These are phyloP conservation scores for Erebia ligea DNA, from an alignment of 2,888 invertebrate genomes.

Conservation along the genomic window DNA sequence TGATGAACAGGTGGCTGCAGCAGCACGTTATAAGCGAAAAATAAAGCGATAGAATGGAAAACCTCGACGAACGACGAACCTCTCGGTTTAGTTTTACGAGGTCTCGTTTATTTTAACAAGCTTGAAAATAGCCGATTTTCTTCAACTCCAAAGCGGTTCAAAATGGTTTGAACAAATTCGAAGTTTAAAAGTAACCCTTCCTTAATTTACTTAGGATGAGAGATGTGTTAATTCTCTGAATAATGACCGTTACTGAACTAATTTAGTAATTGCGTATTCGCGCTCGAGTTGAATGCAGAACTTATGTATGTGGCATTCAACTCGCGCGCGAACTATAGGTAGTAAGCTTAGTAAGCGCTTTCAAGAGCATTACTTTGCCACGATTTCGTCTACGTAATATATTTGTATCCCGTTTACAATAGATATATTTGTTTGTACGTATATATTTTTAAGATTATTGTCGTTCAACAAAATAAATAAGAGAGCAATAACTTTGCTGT, in stretches of 20 bases:
- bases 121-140: constrained; percentile 37
- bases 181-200: constrained; percentile 33
- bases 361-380: too few species aligned
- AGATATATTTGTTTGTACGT: too few species aligned
- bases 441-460: too few species aligned
- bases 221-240: constrained; percentile 9
- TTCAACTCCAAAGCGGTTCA: constrained; percentile 23
- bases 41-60: constrained; percentile 57
- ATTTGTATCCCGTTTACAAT: too few species aligned
- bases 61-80: constrained; percentile 43
- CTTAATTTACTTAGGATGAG: constrained; percentile 38
- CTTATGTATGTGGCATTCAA: too few species aligned
- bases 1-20: background rate
- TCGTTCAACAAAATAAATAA: background rate
- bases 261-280: too few species aligned
- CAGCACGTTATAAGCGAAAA: constrained; percentile 39
- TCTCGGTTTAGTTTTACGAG: constrained; percentile 49
- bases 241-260: too few species aligned
- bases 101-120: constrained; percentile 57
- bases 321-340: too few species aligned
- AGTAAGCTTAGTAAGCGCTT: too few species aligned
- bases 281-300: too few species aligned
- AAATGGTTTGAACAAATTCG: constrained; percentile 14
- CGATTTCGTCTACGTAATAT: too few species aligned
- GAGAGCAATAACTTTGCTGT: constrained; percentile 28